Conservation (phyloP, 2,888 invertebrate genomes). For the Pristionchus entomophagus region DNA sequence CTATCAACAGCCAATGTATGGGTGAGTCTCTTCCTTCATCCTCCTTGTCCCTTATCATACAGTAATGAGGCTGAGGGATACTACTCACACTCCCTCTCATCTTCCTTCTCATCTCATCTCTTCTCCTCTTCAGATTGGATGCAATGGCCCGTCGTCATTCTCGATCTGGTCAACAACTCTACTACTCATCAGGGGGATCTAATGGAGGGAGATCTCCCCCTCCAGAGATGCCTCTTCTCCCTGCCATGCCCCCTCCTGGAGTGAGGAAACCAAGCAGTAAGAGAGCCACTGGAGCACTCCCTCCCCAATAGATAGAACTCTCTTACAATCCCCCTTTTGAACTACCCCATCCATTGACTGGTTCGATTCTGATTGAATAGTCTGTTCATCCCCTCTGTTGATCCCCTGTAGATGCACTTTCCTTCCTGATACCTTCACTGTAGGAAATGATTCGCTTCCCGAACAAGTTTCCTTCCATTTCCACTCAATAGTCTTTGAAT, state of each 20-base stretch:
- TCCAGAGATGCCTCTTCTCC: constrained; percentile 59
- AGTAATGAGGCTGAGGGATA: not conserved
- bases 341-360: not conserved
- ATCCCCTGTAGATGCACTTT: constrained; percentile 25
- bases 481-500: constrained; percentile 11
- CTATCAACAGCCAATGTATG: constrained; percentile 26
- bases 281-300: constrained; percentile 16
- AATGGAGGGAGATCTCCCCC: constrained; percentile 64
- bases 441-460: not conserved
- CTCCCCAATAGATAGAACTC: not conserved
- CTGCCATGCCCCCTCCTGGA: constrained; percentile 61
- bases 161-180: constrained; percentile 51
- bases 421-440: not conserved
- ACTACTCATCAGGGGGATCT: constrained; percentile 66
- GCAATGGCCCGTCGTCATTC: constrained; percentile 8
- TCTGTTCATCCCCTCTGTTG: too few species aligned
- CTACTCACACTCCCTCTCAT: not conserved
- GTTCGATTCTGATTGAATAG: constrained; percentile 28
- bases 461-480: not conserved
- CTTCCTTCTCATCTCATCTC: not conserved
- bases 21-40: not conserved
- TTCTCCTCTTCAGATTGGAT: constrained; percentile 22
- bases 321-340: not conserved
- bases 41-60: not conserved
- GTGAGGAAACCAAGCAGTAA: constrained; percentile 55